These are phyloP conservation scores for Leptoteleia sp. DNA, from an alignment of 1,140 invertebrate genomes.

Conservation along the genomic window DNA sequence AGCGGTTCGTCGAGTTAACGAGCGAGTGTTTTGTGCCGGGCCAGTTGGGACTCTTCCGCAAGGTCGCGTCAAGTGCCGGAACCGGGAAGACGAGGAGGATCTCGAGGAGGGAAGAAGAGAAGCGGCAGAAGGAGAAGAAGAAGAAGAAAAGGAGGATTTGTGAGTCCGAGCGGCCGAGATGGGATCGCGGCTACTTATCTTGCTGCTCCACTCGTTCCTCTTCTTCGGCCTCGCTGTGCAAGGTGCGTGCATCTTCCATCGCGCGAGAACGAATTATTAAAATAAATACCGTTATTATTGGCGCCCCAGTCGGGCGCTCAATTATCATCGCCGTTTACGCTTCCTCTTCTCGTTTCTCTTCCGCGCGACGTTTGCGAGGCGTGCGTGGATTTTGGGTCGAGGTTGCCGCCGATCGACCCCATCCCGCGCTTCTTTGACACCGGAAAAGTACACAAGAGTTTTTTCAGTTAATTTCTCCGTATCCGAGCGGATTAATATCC, in stretches of 20 bases:
- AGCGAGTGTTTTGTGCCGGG: constrained; percentile 16
- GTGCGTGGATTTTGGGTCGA: constrained; percentile 8
- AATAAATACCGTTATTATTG: constrained; percentile 50
- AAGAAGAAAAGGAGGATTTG: not conserved
- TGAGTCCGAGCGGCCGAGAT: constrained; percentile 47
- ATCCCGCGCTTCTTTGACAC: no score
- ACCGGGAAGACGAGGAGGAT: not conserved
- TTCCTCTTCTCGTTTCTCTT: not conserved
- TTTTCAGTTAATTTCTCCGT: no score
- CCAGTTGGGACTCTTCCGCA: not conserved
- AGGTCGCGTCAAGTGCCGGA: constrained; percentile 14
- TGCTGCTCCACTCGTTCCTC: constrained; percentile 55
- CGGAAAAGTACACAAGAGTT: no score
- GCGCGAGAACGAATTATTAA: constrained; percentile 33
- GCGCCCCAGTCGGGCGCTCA: constrained; percentile 17
- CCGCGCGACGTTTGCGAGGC: no score
- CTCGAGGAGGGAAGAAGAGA: no score
- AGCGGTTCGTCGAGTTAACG: no score
- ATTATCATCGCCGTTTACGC: constrained; percentile 14
- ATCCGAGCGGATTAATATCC: no score
- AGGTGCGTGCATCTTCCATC: constrained; percentile 64
- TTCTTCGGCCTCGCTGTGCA: constrained; percentile 50
- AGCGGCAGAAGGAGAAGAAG: no score
- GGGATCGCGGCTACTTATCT: constrained; percentile 56
- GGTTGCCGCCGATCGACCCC: no score